phyloP scores from a whole-genome alignment of 2,888 invertebrate species.

The Calliphora vomitoria region DNA sequence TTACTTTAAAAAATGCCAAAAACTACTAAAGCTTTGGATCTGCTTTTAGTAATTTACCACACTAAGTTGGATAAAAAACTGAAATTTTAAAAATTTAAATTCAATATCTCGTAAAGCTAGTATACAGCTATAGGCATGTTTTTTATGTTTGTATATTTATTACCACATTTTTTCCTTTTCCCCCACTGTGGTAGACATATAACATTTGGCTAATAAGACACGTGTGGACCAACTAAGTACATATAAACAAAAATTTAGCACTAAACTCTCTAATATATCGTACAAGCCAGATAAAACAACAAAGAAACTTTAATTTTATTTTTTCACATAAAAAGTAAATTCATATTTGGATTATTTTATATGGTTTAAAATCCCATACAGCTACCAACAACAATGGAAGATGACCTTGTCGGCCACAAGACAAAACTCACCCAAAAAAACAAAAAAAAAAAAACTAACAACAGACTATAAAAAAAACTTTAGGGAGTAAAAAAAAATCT shows the following conservation, averaged over 20 bases:
- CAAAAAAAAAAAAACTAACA: neutral
- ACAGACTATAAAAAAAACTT: conserved; percentile 6
- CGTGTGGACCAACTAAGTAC: neutral
- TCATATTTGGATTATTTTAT: conserved; percentile 26
- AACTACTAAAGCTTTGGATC: too few relatives aligned
- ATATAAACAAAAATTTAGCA: neutral
- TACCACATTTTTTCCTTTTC: too few relatives aligned
- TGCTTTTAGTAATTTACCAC: too few relatives aligned
- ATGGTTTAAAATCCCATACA: neutral
- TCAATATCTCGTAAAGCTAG: too few relatives aligned
- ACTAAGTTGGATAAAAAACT: too few relatives aligned
- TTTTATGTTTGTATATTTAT: too few relatives aligned
- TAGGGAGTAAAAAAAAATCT: conserved; percentile 17
- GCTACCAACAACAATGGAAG: neutral
- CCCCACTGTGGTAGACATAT: neutral
- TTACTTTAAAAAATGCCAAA: too few relatives aligned
- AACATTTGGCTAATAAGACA: neutral
- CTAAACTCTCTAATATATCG: neutral
- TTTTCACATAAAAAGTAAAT: neutral
- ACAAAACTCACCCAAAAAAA: neutral
- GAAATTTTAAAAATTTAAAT: too few relatives aligned
- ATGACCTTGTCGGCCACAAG: conserved; percentile 32
- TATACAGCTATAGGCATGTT: too few relatives aligned
- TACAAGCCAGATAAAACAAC: conserved; percentile 4
- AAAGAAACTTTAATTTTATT: conserved; percentile 27